phyloP scores from a whole-genome alignment of 2,797 vertebrate genomes.

The Sebastes oblongus region DNA sequence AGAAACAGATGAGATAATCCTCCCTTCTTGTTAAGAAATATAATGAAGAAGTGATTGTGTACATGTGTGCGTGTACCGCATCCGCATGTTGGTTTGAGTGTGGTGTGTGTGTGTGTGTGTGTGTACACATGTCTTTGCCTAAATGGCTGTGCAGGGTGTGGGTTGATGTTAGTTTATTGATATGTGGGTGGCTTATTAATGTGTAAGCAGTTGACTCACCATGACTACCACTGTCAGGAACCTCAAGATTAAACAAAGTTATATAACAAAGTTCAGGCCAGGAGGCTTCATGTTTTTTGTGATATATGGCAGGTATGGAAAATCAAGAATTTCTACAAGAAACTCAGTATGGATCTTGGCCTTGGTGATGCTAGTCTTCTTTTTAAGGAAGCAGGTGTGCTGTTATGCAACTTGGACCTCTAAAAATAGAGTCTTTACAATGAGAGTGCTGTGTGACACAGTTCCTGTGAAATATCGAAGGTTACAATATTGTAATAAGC shows the following conservation, averaged over 20 bases:
- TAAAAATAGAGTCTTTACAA: slow-evolving; percentile 16
- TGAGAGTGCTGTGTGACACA: slow-evolving; percentile 22
- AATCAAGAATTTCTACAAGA: slow-evolving; percentile 29
- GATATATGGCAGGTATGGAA: slow-evolving; percentile 46
- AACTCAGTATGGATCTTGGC: slow-evolving; percentile 21
- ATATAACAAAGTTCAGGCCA: slow-evolving; percentile 36
- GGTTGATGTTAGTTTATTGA: slow-evolving; percentile 40
- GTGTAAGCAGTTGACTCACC: slow-evolving; percentile 48
- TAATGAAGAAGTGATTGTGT: slow-evolving; percentile 16
- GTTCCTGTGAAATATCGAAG: slow-evolving; percentile 23
- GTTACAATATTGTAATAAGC: not conserved
- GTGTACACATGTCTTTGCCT: not conserved
- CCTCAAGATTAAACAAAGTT: slow-evolving; percentile 46
- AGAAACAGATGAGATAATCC: slow-evolving; percentile 53
- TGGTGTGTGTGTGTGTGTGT: not conserved
- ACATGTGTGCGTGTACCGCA: slow-evolving; percentile 4
- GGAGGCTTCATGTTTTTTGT: not conserved
- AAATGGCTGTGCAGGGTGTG: slow-evolving; percentile 11
- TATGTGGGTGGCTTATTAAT: slow-evolving; percentile 37
- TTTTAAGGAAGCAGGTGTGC: slow-evolving; percentile 36
- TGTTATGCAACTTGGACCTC: slow-evolving; percentile 31
- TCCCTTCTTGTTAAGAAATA: slow-evolving; percentile 27
- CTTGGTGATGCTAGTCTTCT: not conserved
- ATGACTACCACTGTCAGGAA: slow-evolving; percentile 28
- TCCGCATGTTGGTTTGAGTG: not conserved